phyloP scores from a whole-genome alignment of 53 echinoderm and acorn worm genomes.

The Astropecten irregularis region DNA sequence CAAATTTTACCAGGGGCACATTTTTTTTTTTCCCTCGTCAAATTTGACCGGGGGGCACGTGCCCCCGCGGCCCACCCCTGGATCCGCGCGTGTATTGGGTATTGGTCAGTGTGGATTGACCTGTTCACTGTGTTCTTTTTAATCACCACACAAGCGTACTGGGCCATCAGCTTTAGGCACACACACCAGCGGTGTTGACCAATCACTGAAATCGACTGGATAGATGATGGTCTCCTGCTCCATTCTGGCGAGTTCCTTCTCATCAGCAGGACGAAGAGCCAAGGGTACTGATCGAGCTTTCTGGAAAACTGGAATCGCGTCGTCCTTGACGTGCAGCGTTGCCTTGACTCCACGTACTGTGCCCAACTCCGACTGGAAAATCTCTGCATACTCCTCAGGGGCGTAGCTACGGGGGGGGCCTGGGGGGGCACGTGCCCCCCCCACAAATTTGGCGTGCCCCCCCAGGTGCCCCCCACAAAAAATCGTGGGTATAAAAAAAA shows the following conservation, averaged over 20 bases:
- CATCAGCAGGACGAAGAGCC: slow-evolving; percentile 45
- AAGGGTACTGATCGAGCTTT: slow-evolving; percentile 40
- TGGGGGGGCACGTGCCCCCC: too few relatives aligned
- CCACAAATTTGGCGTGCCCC: too few relatives aligned
- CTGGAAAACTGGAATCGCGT: slow-evolving; percentile 47
- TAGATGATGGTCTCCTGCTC: slow-evolving; percentile 42
- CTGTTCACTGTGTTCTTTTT: slow-evolving; percentile 48
- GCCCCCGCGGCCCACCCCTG: too few relatives aligned
- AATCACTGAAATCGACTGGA: slow-evolving; percentile 63
- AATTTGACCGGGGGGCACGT: too few relatives aligned
- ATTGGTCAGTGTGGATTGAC: slow-evolving; percentile 38
- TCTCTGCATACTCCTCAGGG: slow-evolving; percentile 4
- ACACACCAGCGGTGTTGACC: slow-evolving; percentile 58
- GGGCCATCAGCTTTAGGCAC: slow-evolving; percentile 27
- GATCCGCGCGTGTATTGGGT: too few relatives aligned
- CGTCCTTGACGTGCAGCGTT: slow-evolving; percentile 35
- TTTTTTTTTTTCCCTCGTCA: too few relatives aligned
- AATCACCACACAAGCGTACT: slow-evolving; percentile 43
- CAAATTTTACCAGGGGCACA: too few relatives aligned
- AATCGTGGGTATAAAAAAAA: too few relatives aligned
- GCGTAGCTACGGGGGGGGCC: too few relatives aligned
- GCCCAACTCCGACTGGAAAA: slow-evolving; percentile 34
- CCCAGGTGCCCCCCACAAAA: too few relatives aligned
- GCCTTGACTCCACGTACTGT: neutral
- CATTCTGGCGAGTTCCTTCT: slow-evolving; percentile 51